phyloP scores from a whole-genome alignment of 2,888 invertebrate species.

The Mythimna impura region DNA sequence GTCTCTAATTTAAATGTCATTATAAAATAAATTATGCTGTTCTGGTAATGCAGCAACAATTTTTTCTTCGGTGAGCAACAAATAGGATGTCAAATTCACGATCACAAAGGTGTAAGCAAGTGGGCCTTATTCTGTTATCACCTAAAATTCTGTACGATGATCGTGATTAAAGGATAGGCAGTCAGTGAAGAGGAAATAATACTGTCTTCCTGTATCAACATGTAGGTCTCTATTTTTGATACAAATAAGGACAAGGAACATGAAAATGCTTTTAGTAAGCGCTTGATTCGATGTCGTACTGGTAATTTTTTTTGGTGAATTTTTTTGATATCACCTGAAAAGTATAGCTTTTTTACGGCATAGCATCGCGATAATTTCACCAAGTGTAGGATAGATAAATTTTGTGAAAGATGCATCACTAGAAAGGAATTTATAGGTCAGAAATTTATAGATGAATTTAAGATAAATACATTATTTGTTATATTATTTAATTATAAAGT shows the following conservation, averaged over 20 bases:
- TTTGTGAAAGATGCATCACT: neutral
- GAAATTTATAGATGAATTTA: neutral
- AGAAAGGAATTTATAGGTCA: neutral
- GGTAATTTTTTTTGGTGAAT: no score
- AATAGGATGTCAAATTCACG: conserved; percentile 2
- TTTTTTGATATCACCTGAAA: no score
- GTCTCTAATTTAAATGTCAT: no score
- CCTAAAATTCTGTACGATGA: conserved; percentile 16
- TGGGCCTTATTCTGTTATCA: conserved; percentile 24
- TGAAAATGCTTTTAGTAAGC: neutral
- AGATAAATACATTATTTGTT: neutral
- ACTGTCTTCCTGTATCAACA: conserved; percentile 7
- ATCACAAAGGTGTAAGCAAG: conserved; percentile 5
- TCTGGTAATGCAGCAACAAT: no score
- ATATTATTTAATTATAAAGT: no score
- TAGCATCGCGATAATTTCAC: no score
- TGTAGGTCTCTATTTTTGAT: conserved; percentile 10
- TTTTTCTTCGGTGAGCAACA: neutral
- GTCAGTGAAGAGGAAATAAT: conserved; percentile 39
- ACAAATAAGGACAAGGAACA: neutral
- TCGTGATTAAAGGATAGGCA: conserved; percentile 49
- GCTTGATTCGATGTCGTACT: no score
- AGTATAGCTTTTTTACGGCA: no score
- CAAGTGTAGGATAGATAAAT: neutral
- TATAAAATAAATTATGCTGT: no score